phyloP scores from a whole-genome alignment of 1,140 invertebrate genomes.

The Drosophila sp. region DNA sequence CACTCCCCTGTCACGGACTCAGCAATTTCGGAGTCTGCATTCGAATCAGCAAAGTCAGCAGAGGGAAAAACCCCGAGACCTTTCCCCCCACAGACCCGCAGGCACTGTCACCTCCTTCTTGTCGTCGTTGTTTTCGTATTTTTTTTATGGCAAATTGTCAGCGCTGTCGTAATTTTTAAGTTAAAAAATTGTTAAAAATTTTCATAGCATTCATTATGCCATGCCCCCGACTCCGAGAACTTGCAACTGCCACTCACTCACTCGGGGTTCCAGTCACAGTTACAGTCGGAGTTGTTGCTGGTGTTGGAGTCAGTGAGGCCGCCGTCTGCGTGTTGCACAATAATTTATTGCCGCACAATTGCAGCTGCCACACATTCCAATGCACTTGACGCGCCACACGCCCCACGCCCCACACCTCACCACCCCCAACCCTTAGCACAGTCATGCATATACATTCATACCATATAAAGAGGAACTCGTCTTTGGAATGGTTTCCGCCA shows the following conservation, averaged over 20 bases:
- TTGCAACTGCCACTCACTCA: constrained; percentile 62
- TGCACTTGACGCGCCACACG: constrained; percentile 64
- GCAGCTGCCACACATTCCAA: constrained; percentile 81
- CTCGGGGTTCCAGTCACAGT: constrained; percentile 17
- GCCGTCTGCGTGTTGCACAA: constrained; percentile 79
- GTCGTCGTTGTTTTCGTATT: constrained; percentile 15
- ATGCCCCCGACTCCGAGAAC: constrained; percentile 28
- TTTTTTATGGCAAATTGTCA: constrained; percentile 74
- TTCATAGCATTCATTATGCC: constrained; percentile 78
- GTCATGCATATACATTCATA: too few relatives aligned
- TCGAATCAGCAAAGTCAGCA: constrained; percentile 66
- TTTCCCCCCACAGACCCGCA: constrained; percentile 1
- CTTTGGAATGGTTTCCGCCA: constrained; percentile 9
- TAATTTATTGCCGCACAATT: constrained; percentile 82
- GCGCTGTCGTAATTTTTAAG: constrained; percentile 79
- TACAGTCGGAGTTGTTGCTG: constrained; percentile 18
- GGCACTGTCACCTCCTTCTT: constrained; percentile 24
- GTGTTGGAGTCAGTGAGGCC: constrained; percentile 27
- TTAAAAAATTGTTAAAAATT: constrained; percentile 82
- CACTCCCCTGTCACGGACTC: constrained; percentile 18
- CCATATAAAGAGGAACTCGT: background rate
- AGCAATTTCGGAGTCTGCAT: constrained; percentile 30
- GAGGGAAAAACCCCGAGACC: constrained; percentile 24
- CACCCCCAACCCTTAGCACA: background rate
- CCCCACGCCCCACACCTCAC: background rate